phyloP scores from a whole-genome alignment of 1,140 invertebrate species.

The Battus philenor region DNA sequence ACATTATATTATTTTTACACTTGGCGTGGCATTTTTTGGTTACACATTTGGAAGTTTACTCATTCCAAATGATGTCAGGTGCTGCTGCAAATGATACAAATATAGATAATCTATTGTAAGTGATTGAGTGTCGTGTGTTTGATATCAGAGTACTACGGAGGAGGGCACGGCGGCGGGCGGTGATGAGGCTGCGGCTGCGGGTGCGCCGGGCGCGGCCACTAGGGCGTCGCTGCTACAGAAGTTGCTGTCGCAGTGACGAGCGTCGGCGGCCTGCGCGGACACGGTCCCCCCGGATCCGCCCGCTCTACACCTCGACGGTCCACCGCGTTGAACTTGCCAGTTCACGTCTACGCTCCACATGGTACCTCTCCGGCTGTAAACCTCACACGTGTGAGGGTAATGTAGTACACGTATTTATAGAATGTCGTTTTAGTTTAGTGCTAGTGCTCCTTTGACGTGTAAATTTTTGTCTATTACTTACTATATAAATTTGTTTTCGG shows the following conservation, averaged over 20 bases:
- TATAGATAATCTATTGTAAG: too few species aligned
- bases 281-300: slow-evolving; percentile 35
- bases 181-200: slow-evolving; percentile 40
- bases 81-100: too few species aligned
- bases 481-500: too few species aligned
- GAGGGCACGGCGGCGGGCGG: slow-evolving; percentile 71
- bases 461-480: slow-evolving; percentile 35
- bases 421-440: slow-evolving; percentile 57
- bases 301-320: slow-evolving; percentile 18
- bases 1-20: too few species aligned
- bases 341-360: slow-evolving; percentile 49
- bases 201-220: slow-evolving; percentile 69
- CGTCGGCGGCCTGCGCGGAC: slow-evolving; percentile 18
- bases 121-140: slow-evolving; percentile 12
- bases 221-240: slow-evolving; percentile 86
- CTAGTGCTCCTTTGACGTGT: slow-evolving; percentile 63
- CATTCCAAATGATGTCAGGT: too few species aligned
- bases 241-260: slow-evolving; percentile 84
- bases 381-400: slow-evolving; percentile 41
- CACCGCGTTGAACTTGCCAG: slow-evolving; percentile 30
- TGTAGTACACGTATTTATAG: slow-evolving; percentile 60
- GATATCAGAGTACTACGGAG: slow-evolving; percentile 83
- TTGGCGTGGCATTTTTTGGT: too few species aligned
- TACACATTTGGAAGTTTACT: too few species aligned
- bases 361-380: slow-evolving; percentile 62